A percentile compares a stretch with the other conserved stretches of the same genome.
phyloP scores from a whole-genome alignment of 2,888 invertebrate species.

The Penaeus monodon region DNA sequence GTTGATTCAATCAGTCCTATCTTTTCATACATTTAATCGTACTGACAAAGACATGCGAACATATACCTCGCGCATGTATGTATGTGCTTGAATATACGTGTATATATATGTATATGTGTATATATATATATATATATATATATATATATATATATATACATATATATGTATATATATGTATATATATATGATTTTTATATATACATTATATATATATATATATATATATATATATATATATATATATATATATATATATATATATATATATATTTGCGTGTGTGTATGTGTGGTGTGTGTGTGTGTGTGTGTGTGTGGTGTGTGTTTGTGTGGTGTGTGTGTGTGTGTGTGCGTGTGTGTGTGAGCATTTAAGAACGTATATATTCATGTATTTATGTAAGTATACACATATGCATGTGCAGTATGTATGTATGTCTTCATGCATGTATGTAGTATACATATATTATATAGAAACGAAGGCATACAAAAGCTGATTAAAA shows the following conservation, averaged over 20 bases:
- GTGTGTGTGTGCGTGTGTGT: background rate
- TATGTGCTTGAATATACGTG: background rate
- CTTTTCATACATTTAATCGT: no score
- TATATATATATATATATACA: background rate
- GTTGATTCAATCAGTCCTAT: no score
- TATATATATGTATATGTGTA: background rate
- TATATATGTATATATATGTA: background rate
- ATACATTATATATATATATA: background rate
- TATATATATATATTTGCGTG: no score
- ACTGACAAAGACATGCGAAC: background rate
- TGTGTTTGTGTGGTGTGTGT: no score
- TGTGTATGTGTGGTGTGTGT: no score
- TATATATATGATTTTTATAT: background rate
- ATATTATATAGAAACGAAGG: no score
- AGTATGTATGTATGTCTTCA: background rate
- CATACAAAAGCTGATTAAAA: no score
- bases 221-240: slow-evolving; percentile 21
- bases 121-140: background rate
- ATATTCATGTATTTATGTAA: background rate
- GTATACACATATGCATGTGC: background rate
- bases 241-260: slow-evolving; percentile 21
- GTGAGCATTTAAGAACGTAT: background rate
- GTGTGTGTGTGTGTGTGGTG: no score
- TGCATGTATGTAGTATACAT: background rate
- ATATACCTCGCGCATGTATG: background rate